A percentile compares a stretch with the other conserved stretches of the same genome.
phyloP scores from a whole-genome alignment of 2,888 invertebrate species.

The Mycalesis mineus region DNA sequence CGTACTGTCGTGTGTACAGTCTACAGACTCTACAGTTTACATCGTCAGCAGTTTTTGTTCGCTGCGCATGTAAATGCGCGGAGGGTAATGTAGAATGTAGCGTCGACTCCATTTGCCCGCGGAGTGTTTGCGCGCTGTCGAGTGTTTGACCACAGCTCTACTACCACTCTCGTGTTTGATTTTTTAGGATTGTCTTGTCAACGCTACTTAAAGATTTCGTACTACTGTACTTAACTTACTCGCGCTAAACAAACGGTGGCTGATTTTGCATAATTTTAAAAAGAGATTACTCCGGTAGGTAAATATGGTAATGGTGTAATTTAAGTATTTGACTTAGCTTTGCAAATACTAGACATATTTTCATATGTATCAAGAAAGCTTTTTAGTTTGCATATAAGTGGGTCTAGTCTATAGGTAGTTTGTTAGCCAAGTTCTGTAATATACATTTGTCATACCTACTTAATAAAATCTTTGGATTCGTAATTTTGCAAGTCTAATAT shows the following conservation, averaged over 20 bases:
- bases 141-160: neutral
- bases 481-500: too few species aligned
- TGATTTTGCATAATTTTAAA: constrained; percentile 16
- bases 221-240: constrained; percentile 14
- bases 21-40: too few species aligned
- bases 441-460: too few species aligned
- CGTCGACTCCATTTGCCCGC: constrained; percentile 23
- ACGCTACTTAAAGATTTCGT: constrained; percentile 26
- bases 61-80: neutral
- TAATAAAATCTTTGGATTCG: too few species aligned
- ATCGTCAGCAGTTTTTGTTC: too few species aligned
- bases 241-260: constrained; percentile 7
- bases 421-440: too few species aligned
- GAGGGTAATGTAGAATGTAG: constrained; percentile 21
- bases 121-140: constrained; percentile 32
- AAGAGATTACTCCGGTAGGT: constrained; percentile 2
- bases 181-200: constrained; percentile 28
- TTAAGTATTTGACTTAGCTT: neutral
- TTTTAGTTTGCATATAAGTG: neutral
- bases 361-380: neutral
- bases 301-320: neutral
- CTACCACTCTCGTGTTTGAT: constrained; percentile 25
- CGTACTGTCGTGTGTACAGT: neutral
- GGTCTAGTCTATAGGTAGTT: too few species aligned
- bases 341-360: neutral